Evolutionary conservation across 2,113 vertebrate species (phyloP).

Genomic region (Colinus virginianus): DNA sequence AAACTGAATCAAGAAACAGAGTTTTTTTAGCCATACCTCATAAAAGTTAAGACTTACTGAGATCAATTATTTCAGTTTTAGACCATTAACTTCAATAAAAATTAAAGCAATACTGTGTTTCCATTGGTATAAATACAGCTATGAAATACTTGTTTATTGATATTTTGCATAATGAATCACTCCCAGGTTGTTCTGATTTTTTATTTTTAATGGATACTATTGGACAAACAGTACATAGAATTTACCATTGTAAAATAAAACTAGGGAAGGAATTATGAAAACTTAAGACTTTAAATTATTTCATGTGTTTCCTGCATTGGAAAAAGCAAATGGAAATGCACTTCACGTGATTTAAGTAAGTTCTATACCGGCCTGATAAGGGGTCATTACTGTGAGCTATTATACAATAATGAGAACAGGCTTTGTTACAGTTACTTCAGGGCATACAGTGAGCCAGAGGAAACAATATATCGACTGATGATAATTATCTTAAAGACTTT

Average conservation of each 20-base stretch:
- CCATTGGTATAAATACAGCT: background rate
- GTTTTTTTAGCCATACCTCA: background rate
- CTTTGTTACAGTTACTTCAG: background rate
- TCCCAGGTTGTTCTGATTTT: background rate
- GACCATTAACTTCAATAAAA: background rate
- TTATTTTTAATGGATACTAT: background rate
- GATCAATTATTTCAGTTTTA: background rate
- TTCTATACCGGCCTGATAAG: background rate
- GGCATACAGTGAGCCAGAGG: background rate
- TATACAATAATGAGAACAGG: background rate
- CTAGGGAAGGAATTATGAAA: background rate
- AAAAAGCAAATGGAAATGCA: background rate
- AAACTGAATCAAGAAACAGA: background rate
- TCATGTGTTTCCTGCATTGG: background rate
- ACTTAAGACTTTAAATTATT: constrained; percentile 24
- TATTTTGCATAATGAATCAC: background rate
- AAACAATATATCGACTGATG: background rate
- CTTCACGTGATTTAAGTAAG: constrained; percentile 9
- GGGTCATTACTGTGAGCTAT: background rate
- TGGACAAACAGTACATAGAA: background rate
- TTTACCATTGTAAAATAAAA: background rate
- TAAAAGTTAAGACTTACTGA: background rate
- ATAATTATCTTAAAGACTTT: background rate
- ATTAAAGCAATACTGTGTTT: background rate
- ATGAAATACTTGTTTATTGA: background rate